These are phyloP conservation scores for Rhagologus leucostigma DNA, from an alignment of 2,113 vertebrate species.

Conservation along the genomic window DNA sequence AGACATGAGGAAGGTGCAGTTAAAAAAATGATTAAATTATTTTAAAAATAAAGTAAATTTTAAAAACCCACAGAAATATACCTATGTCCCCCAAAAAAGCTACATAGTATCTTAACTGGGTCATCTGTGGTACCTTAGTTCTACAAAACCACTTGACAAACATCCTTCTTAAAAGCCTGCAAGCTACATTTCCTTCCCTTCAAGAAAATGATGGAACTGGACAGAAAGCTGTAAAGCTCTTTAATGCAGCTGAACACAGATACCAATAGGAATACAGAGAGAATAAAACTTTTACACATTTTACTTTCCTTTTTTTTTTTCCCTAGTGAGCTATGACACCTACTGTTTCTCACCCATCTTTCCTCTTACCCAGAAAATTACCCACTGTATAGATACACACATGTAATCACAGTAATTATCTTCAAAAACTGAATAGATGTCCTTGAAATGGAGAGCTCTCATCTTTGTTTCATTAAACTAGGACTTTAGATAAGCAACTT, in stretches of 20 bases:
- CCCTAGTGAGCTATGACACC: background rate
- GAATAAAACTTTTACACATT: background rate
- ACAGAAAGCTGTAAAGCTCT: background rate
- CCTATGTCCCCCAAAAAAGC: no score
- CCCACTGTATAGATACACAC: background rate
- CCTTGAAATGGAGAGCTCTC: background rate
- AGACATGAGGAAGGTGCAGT: background rate
- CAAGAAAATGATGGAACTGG: background rate
- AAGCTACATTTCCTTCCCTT: background rate
- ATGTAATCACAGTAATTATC: background rate
- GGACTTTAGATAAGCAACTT: background rate
- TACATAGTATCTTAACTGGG: background rate
- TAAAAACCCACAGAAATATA: rapidly evolving
- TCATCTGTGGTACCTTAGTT: background rate
- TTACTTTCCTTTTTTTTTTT: background rate
- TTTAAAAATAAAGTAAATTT: background rate
- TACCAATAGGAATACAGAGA: background rate
- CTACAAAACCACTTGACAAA: background rate
- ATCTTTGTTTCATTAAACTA: background rate
- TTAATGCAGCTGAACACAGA: background rate
- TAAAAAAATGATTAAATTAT: background rate
- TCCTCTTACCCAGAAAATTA: background rate
- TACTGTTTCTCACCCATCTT: background rate
- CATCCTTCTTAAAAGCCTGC: background rate
- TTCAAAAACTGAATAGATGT: background rate